phyloP scores from a whole-genome alignment of 2,797 vertebrate genomes.

The Hozukius guyotensis region DNA sequence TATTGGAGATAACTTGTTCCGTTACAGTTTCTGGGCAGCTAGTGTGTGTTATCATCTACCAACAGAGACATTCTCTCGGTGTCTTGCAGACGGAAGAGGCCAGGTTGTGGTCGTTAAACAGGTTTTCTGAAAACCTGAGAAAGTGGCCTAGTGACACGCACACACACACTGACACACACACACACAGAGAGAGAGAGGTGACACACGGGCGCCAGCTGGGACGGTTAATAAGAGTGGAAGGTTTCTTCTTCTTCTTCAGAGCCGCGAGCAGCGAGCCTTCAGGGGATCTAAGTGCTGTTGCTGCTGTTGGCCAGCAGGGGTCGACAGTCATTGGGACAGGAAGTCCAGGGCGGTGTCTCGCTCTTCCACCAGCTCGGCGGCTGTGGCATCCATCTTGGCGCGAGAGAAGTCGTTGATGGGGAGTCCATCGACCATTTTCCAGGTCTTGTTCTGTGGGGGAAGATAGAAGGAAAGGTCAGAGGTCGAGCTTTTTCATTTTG shows the following conservation, averaged over 20 bases:
- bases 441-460: constrained; percentile 88
- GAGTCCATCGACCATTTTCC: constrained; percentile 93
- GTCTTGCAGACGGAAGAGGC: constrained; percentile 49
- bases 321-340: constrained; percentile 86
- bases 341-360: constrained; percentile 93
- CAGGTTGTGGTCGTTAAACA: constrained; percentile 49
- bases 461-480: not conserved
- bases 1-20: constrained; percentile 66
- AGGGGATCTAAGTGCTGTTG: constrained; percentile 62
- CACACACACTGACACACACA: constrained; percentile 6
- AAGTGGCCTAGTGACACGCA: constrained; percentile 56
- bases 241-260: constrained; percentile 76
- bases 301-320: constrained; percentile 27
- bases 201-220: constrained; percentile 35
- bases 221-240: constrained; percentile 44
- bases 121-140: constrained; percentile 53
- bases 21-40: constrained; percentile 65
- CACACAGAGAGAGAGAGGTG: constrained; percentile 2
- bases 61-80: constrained; percentile 36
- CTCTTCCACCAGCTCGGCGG: constrained; percentile 93
- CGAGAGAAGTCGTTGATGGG: constrained; percentile 93
- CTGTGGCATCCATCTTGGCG: constrained; percentile 94
- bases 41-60: constrained; percentile 57
- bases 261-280: constrained; percentile 82
- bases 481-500: not conserved